Base-by-base conservation (phyloP, 92 coral and sea anemone species). In the Epizoanthus illoricatus region DNA sequence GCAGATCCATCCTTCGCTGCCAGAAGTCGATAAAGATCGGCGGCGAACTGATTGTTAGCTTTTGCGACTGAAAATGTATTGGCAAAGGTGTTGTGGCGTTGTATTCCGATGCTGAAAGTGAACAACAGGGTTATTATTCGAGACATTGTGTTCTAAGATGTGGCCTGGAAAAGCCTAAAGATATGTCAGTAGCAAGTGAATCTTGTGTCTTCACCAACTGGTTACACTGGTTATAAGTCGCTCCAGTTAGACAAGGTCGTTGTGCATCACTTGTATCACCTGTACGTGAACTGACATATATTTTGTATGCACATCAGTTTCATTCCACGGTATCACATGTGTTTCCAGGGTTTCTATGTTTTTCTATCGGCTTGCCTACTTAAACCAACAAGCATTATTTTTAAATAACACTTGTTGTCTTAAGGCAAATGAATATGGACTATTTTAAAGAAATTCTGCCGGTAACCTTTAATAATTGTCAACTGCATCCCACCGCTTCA, bases 1-100 rank as follows among this genome's bases (percentile, higher is more conserved):
- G 87, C 56, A 20, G 57, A 57, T 18, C 47, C 73, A 6, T 39
- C 23, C 52, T 75, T 76, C 17, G 54, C 23, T 16, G 60, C 49
- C n/a, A 92, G 90, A 83, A 64, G 33, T 21, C 74, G 62, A 65
- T 87, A 90, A 24, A 92, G 86, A 84, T 86, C 88, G 19, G 88
- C 47, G 11, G 92, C 91, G 65, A 92, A 92, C 65, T 84, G 65
- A 81, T 85, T 90, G 69, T 67, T 73, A 6, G 92, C 85, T 23
- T 71, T 69, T 5, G 75, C 70, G 55, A 84, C 65, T 16, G 80
- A 55, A 36, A 74, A 33, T 11, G 65, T 24, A n/a, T 7, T 56
- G 11, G 66, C 47, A 7, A 74, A 8, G 7, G 28, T 12, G 20
- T 16, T 71, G 47, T 74, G 80, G 7, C 20, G 3, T 5, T 4